These are phyloP conservation scores for Hydraecia micacea DNA, from an alignment of 2,888 invertebrate species.

Conservation along the genomic window DNA sequence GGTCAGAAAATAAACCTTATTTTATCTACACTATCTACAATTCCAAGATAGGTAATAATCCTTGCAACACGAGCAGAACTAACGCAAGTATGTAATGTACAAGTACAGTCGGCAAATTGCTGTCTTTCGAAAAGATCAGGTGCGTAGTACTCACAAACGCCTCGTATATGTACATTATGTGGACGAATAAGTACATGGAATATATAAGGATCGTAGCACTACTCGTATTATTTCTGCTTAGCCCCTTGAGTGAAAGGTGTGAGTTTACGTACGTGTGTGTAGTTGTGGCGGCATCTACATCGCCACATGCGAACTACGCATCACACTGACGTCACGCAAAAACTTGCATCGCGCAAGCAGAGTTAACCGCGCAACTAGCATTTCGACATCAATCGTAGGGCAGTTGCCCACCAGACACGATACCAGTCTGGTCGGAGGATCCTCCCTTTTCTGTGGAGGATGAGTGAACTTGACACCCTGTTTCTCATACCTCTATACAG, in stretches of 20 bases:
- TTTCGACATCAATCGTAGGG: too few relatives aligned
- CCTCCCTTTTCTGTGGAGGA: too few relatives aligned
- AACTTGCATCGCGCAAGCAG: too few relatives aligned
- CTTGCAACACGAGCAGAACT: not conserved
- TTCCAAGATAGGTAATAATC: not conserved
- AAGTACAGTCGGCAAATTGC: constrained; percentile 1
- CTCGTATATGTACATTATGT: not conserved
- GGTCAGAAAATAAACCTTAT: not conserved
- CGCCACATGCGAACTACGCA: too few relatives aligned
- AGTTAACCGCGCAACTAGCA: too few relatives aligned
- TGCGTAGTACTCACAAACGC: not conserved
- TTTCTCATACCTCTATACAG: too few relatives aligned
- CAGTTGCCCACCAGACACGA: too few relatives aligned
- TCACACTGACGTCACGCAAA: too few relatives aligned
- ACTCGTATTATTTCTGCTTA: not conserved
- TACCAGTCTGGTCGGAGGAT: too few relatives aligned
- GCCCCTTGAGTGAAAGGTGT: not conserved
- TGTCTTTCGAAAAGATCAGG: not conserved
- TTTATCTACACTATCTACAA: not conserved
- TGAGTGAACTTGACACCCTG: too few relatives aligned
- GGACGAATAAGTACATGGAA: not conserved
- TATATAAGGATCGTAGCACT: not conserved
- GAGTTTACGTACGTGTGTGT: not conserved
- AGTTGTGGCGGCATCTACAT: too few relatives aligned
- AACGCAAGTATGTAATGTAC: not conserved